These are phyloP conservation scores for Gallirallus australis DNA, from an alignment of 2,797 vertebrate species.

Conservation along the genomic window DNA sequence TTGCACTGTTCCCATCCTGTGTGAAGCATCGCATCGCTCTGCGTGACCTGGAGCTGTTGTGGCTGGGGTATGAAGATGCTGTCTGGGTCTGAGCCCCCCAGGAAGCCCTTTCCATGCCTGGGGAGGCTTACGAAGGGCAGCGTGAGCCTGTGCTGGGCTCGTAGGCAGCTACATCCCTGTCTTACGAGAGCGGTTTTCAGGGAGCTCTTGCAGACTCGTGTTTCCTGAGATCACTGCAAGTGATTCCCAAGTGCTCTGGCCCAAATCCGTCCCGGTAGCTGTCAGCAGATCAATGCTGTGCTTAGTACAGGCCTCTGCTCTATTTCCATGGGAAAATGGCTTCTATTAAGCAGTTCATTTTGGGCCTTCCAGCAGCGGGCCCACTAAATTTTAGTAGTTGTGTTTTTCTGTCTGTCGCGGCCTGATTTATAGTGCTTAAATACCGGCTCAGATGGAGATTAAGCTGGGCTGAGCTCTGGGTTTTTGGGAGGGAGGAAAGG, in stretches of 20 bases:
- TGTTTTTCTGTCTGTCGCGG: conserved; percentile 35
- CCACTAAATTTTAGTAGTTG: conserved; percentile 35
- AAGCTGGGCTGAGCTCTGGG: neutral
- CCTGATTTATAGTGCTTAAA: conserved; percentile 33
- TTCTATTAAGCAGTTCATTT: conserved; percentile 46
- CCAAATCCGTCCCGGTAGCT: conserved; percentile 57
- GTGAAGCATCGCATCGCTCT: neutral
- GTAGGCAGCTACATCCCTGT: neutral
- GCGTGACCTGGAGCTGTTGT: neutral
- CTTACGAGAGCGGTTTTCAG: neutral
- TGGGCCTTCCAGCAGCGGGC: neutral
- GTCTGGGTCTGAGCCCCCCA: neutral
- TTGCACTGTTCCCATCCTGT: neutral
- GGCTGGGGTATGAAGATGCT: neutral
- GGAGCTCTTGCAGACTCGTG: neutral
- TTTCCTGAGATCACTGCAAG: conserved; percentile 42
- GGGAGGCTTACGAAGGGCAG: neutral
- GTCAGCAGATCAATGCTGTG: conserved; percentile 63
- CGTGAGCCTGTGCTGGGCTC: neutral
- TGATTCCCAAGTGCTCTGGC: conserved; percentile 66
- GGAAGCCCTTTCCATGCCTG: fast-evolving
- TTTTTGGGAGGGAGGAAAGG: neutral
- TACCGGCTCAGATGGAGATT: conserved; percentile 33
- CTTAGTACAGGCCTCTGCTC: conserved; percentile 40
- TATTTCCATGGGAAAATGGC: conserved; percentile 55